phyloP scores from a whole-genome alignment of 2,113 vertebrate species.

The Pseudorhombus dupliciocellatus region DNA sequence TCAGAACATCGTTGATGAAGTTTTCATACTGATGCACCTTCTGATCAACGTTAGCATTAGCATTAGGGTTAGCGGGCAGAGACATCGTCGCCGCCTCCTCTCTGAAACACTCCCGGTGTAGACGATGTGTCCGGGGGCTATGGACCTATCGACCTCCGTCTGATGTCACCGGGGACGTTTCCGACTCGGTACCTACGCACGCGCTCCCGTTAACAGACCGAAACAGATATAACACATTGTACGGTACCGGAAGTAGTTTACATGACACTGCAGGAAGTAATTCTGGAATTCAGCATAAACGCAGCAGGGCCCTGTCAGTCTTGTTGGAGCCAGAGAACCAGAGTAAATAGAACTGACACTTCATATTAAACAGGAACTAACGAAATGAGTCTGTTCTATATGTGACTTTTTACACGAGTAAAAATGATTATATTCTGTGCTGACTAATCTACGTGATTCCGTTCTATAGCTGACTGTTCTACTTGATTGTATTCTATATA shows the following conservation, averaged over 20 bases:
- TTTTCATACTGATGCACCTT: constrained; percentile 88
- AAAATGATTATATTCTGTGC: no score
- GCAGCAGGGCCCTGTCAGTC: rapidly evolving
- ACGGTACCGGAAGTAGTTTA: neutral
- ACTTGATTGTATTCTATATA: no score
- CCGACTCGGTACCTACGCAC: neutral
- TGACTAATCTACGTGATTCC: no score
- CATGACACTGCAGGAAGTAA: neutral
- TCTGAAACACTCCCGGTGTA: neutral
- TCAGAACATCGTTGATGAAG: constrained; percentile 87
- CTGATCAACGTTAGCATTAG: constrained; percentile 53
- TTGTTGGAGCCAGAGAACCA: neutral
- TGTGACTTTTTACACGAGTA: no score
- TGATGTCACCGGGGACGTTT: rapidly evolving
- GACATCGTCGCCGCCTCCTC: constrained; percentile 26
- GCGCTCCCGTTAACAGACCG: neutral
- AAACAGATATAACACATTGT: neutral
- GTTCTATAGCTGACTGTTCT: no score
- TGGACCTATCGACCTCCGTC: rapidly evolving
- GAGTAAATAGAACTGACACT: no score
- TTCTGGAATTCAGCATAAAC: neutral
- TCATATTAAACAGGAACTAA: no score
- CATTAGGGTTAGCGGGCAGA: constrained; percentile 4
- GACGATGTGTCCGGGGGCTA: no score
- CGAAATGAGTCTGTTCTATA: no score